Percentiles rank a stretch among this genome's conserved stretches.
Evolutionary conservation across 1,140 invertebrate genomes (phyloP).

Genomic region (Pomphorhynchus laevis): DNA sequence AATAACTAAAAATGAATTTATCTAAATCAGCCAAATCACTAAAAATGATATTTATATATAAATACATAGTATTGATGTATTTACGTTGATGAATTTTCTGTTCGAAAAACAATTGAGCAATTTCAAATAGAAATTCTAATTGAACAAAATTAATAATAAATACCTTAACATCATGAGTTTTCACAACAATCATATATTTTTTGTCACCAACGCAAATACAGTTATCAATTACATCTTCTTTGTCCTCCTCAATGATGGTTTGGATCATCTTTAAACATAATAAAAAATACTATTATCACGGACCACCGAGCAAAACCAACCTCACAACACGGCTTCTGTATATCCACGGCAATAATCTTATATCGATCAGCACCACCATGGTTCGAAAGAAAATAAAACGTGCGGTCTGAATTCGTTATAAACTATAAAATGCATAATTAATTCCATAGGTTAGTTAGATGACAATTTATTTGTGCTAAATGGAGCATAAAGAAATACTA

Average conservation of each 20-base stretch:
- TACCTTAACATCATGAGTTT: conserved; percentile 68
- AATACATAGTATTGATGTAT: neutral
- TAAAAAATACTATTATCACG: neutral
- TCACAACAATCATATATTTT: conserved; percentile 43
- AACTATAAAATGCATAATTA: too few species aligned
- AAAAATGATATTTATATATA: neutral
- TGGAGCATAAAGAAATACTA: too few species aligned
- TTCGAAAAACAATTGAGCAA: too few species aligned
- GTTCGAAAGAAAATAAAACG: neutral
- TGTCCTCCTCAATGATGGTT: conserved; percentile 43
- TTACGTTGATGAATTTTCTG: conserved; percentile 5
- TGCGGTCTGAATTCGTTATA: too few species aligned
- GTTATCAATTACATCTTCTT: conserved; percentile 53
- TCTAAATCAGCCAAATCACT: neutral
- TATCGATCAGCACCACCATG: too few species aligned
- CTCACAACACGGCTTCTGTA: neutral
- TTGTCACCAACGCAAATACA: conserved; percentile 39
- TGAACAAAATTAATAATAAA: too few species aligned
- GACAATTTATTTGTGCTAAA: too few species aligned
- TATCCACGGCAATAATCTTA: neutral
- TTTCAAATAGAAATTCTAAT: too few species aligned
- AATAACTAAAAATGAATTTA: neutral
- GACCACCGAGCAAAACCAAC: too few species aligned
- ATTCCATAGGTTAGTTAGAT: too few species aligned
- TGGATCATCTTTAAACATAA: conserved; percentile 31